A percentile compares a stretch with the other conserved stretches of the same genome.
Evolutionary conservation across 2,113 vertebrate species (phyloP).

Genomic region (Zingel zingel): DNA sequence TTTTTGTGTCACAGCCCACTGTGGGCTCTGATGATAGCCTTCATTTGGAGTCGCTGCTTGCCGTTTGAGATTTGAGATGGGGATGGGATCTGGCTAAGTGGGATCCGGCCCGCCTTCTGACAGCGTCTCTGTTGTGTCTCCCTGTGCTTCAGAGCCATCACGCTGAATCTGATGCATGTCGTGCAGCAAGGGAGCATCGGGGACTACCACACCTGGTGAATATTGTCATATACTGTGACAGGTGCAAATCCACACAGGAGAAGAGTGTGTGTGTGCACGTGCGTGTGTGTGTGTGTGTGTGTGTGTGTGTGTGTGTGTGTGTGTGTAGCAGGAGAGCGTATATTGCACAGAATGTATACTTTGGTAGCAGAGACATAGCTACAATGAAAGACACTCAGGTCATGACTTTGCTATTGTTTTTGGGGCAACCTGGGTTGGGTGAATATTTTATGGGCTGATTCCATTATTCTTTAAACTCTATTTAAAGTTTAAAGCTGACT

Average conservation of each 20-base stretch:
- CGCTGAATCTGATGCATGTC: conserved; percentile 20
- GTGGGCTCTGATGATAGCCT: conserved; percentile 70
- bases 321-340: neutral
- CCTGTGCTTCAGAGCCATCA: conserved; percentile 34
- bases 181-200: conserved; percentile 35
- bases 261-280: neutral
- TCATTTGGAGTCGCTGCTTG: conserved; percentile 54
- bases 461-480: neutral
- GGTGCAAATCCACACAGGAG: conserved; percentile 31
- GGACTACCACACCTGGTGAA: conserved; percentile 50
- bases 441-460: neutral
- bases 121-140: conserved; percentile 47
- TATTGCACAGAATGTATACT: neutral
- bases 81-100: conserved; percentile 56
- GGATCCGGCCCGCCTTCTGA: conserved; percentile 59
- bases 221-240: conserved; percentile 38
- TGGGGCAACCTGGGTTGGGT: neutral
- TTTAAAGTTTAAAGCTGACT: no score
- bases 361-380: neutral
- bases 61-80: conserved; percentile 43
- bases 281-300: neutral
- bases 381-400: neutral
- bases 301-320: neutral
- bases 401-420: neutral
- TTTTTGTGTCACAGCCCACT: conserved; percentile 63